Base-by-base conservation (phyloP, 1,140 invertebrate species). In the Drosophila mayri region DNA sequence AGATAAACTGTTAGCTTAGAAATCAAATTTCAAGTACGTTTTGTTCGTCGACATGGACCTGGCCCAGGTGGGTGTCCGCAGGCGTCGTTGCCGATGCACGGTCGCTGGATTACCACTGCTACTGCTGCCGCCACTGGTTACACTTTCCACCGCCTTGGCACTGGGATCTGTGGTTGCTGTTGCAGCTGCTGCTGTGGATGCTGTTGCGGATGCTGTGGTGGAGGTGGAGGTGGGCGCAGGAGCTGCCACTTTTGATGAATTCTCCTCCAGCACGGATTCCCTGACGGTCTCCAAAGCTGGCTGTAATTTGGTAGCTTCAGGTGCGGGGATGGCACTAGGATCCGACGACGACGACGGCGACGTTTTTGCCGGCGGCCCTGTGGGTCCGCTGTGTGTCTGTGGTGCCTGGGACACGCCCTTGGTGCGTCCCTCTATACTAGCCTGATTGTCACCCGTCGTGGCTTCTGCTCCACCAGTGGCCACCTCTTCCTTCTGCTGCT, bases 21-120 rank as follows among this genome's bases (percentile, higher is more conserved):
- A 79, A 77, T 49, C 57, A 82, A 77, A 44, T 49, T 85, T 83
- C 79, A 81, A 90, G 91, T 92, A 92, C 91, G 91, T 92, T 92
- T 92, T 92, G 80, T 92, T 90, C 76, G 90, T 92, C 71, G 91
- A 91, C 91, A 92, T 92, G 93, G 95, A 95, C 94, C 95, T 95
- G 93, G 95, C 95, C 95, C 95, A 96, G 90, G 95, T 95, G 87
- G 95, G 95, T 92, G 95, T 95, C 93, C 95, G 95, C 92, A 96
- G 95, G 85, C 95, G 95, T 93, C 95, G 94, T 93, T 92, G 90
- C 90, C 90, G 86, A 75, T 91, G 87, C 77, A 86, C 81, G 87
- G 90, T 91, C 84, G 91, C 88, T 90, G 91, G 92, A 88, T 92
- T 92, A 91, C 90, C 79, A 83, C 90, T 92, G 87, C 86, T 90